Evolutionary conservation across 2,797 vertebrate genomes (phyloP), one percentile per base, ranked within the genome.

Genomic region (Tragopan temminckii): DNA sequence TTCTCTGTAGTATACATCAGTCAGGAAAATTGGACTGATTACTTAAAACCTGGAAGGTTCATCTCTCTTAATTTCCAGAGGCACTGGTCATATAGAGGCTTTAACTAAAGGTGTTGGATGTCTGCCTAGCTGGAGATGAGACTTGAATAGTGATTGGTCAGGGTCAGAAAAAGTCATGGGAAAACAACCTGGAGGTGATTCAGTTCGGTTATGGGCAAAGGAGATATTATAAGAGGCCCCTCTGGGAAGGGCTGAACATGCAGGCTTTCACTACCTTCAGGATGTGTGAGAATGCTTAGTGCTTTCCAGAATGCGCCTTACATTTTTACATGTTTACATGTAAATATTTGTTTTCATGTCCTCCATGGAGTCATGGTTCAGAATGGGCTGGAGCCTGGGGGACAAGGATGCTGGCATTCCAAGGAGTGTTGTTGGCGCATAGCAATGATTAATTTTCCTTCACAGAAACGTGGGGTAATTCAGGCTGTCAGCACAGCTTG

Each of bases 181-280:
- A 88, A 46, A 80, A 62, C 27, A 66, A 13, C 38, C 36, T 38
- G 0, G 21, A 17, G 38, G 77, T 74, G 83, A 57, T 21, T 63
- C 2, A 0, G 4, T 29, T 43, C 9, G 10, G 46, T 43, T 85
- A 6, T 0, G 2, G 29, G 58, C 13, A 33, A 27, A n/a, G 52
- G 45, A 68, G 48, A 14, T 13, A 74, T 74, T 67, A 40, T 8
- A 50, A 48, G 67, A 77, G 14, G 38, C 35, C 38, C 4, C 75
- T 42, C 45, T 50, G 45, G 40, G 20, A 70, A 52, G 40, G 21
- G 43, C 36, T 68, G 53, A 66, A 57, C 24, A 3, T 20, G n/a
- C 27, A 33, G 45, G 25, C 29, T 68, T 53, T 46, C 0, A 0
- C 46, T 61, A 52, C 31, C 72, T 88, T 55, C 80, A 5, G 36